Percentiles rank a stretch among this genome's conserved stretches.
phyloP scores from a whole-genome alignment of 2,888 invertebrate species.

The Heliothis peltigera region DNA sequence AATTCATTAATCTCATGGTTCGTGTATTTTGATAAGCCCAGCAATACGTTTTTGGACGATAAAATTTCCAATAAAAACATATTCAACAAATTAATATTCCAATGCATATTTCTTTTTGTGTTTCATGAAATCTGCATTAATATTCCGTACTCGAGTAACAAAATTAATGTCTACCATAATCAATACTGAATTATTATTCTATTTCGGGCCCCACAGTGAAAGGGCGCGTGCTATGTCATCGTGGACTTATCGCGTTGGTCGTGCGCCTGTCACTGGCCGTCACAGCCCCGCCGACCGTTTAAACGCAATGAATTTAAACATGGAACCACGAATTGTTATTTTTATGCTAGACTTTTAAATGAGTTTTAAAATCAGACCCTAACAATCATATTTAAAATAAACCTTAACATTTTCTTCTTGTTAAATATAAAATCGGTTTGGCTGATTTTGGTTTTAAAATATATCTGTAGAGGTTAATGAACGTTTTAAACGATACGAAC shows the following conservation, averaged over 20 bases:
- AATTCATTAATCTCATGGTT: constrained; percentile 35
- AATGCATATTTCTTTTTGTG: constrained; percentile 51
- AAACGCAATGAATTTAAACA: constrained; percentile 60
- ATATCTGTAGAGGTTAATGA: too few relatives aligned
- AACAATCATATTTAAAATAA: too few relatives aligned
- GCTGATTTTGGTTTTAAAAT: too few relatives aligned
- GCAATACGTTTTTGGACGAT: background rate
- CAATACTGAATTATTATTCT: constrained; percentile 64
- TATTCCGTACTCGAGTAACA: constrained; percentile 51
- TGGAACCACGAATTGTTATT: constrained; percentile 46
- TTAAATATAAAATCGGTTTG: too few relatives aligned
- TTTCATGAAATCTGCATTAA: constrained; percentile 38
- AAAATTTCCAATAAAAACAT: constrained; percentile 14
- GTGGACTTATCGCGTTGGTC: constrained; percentile 74
- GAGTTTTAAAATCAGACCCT: background rate
- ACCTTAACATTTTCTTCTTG: too few relatives aligned
- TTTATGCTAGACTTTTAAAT: constrained; percentile 15
- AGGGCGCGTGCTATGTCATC: constrained; percentile 77
- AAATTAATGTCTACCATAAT: constrained; percentile 50
- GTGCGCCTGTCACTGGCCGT: constrained; percentile 76
- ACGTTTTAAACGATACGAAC: too few relatives aligned
- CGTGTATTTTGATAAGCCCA: constrained; percentile 6
- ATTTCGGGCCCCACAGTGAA: constrained; percentile 63
- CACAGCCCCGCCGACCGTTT: constrained; percentile 66
- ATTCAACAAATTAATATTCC: constrained; percentile 28